A percentile compares a stretch with the other conserved stretches of the same genome.
These are phyloP conservation scores for Drosophila obscura DNA, from an alignment of 1,140 invertebrate species.

Conservation along the genomic window DNA sequence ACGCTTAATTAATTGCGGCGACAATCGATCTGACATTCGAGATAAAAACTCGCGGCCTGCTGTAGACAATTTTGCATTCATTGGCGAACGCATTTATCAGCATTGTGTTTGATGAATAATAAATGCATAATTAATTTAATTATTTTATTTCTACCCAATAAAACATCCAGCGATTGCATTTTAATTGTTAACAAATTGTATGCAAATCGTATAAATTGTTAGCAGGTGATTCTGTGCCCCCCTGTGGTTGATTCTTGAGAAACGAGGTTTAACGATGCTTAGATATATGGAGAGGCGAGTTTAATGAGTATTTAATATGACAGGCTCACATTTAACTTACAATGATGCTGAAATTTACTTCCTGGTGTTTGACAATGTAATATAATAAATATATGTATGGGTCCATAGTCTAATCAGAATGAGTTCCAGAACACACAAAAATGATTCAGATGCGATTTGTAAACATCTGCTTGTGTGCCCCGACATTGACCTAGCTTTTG, in stretches of 20 bases:
- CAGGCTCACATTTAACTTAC: too few species aligned
- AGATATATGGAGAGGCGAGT: slow-evolving; percentile 1
- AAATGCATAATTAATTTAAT: slow-evolving; percentile 50
- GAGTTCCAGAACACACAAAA: too few species aligned
- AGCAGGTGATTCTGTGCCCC: background rate
- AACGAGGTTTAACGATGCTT: background rate
- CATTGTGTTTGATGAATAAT: slow-evolving; percentile 36
- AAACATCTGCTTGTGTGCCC: too few species aligned
- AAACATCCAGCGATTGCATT: slow-evolving; percentile 46
- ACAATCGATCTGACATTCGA: slow-evolving; percentile 83
- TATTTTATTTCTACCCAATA: slow-evolving; percentile 54
- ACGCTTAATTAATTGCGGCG: slow-evolving; percentile 82
- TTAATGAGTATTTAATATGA: background rate
- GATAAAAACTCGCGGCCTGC: slow-evolving; percentile 65
- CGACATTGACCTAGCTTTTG: too few species aligned
- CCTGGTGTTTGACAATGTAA: too few species aligned
- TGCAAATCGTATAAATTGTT: slow-evolving; percentile 20
- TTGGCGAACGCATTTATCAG: slow-evolving; percentile 64
- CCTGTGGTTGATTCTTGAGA: background rate
- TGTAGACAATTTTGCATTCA: slow-evolving; percentile 60
- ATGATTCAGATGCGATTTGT: too few species aligned
- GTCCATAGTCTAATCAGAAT: too few species aligned
- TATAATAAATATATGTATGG: too few species aligned
- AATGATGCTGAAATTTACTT: too few species aligned
- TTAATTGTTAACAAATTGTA: slow-evolving; percentile 75